These are phyloP conservation scores for Maconellicoccus hirsutus DNA, from an alignment of 1,140 invertebrate genomes.

Conservation along the genomic window DNA sequence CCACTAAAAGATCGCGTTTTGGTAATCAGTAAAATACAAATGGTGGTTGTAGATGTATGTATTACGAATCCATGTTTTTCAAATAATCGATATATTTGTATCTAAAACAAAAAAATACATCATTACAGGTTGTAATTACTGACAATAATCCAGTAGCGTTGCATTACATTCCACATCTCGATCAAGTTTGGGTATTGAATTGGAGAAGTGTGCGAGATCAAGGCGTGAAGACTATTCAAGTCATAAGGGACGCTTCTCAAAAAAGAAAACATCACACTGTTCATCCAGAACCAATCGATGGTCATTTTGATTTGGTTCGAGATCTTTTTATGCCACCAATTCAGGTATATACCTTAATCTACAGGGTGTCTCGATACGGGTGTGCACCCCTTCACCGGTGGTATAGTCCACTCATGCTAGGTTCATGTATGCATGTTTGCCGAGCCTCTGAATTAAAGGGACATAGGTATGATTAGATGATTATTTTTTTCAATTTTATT, in stretches of 20 bases:
- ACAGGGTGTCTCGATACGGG: neutral
- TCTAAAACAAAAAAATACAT: too few species aligned
- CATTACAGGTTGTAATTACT: conserved; percentile 53
- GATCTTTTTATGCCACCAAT: conserved; percentile 55
- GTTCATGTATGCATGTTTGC: too few species aligned
- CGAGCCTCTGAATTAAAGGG: too few species aligned
- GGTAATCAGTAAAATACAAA: conserved; percentile 58
- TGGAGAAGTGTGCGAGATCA: conserved; percentile 47
- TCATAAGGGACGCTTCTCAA: conserved; percentile 62
- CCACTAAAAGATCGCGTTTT: conserved; percentile 57
- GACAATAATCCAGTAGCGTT: conserved; percentile 62
- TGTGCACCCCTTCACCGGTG: neutral
- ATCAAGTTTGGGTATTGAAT: conserved; percentile 69
- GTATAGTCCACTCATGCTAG: too few species aligned
- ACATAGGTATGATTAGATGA: too few species aligned
- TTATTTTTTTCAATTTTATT: too few species aligned
- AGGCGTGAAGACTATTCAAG: conserved; percentile 59
- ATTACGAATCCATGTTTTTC: too few species aligned
- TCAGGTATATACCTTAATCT: conserved; percentile 37
- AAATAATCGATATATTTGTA: neutral
- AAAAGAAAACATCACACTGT: conserved; percentile 65
- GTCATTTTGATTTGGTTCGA: conserved; percentile 63
- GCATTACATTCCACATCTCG: conserved; percentile 57
- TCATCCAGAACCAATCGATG: conserved; percentile 66
- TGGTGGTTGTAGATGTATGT: conserved; percentile 56